These are phyloP conservation scores for Pomatorhinus ruficollis DNA, from an alignment of 2,113 vertebrate genomes.

Conservation along the genomic window DNA sequence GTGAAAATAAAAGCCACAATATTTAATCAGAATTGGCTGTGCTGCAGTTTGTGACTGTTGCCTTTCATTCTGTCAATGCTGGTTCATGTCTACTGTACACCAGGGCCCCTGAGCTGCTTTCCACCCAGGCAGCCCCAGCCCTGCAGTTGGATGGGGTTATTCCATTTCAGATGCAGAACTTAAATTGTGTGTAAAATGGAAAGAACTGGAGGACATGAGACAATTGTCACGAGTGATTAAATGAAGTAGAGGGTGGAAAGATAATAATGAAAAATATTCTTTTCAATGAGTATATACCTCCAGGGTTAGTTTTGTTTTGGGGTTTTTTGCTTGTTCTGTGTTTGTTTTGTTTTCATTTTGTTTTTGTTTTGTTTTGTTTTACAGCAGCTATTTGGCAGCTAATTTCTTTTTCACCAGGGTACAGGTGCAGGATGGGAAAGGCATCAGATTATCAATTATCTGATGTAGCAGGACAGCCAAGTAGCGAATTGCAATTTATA, in stretches of 20 bases:
- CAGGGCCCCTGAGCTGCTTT: background rate
- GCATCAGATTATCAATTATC: slow-evolving; percentile 3
- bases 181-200: background rate
- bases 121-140: background rate
- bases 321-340: background rate
- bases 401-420: background rate
- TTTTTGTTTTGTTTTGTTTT: background rate
- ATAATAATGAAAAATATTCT: background rate
- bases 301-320: background rate
- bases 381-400: background rate
- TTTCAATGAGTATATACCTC: background rate
- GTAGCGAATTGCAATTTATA: background rate
- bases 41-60: background rate
- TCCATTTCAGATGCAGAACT: background rate
- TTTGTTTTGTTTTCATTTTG: background rate
- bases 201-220: background rate
- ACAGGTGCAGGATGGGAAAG: background rate
- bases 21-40: background rate
- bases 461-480: background rate
- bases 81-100: background rate
- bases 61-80: background rate
- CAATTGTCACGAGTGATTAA: background rate
- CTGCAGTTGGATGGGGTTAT: background rate
- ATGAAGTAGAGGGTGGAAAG: background rate
- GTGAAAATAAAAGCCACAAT: background rate